Evolutionary conservation across 2,797 vertebrate species (phyloP).

Genomic region (Enteromius radiatus): DNA sequence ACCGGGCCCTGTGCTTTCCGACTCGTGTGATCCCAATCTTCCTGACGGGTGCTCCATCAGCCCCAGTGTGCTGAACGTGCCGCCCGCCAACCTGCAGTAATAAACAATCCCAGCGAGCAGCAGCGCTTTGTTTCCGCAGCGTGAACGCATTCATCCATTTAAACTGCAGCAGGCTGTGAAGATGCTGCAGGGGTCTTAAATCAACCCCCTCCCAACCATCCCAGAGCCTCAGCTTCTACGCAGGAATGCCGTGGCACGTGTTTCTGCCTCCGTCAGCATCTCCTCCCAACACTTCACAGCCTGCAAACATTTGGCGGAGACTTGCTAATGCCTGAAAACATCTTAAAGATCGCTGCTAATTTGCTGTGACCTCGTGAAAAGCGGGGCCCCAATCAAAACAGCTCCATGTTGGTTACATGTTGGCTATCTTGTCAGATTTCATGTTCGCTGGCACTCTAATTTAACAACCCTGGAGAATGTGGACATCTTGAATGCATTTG

Average conservation of each 20-base stretch:
- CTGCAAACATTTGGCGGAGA: background rate
- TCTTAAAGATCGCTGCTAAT: constrained; percentile 50
- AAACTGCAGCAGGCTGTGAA: constrained; percentile 48
- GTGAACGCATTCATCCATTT: constrained; percentile 32
- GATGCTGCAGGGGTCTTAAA: constrained; percentile 52
- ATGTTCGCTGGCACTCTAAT: constrained; percentile 39
- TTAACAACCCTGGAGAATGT: constrained; percentile 41
- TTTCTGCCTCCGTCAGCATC: constrained; percentile 45
- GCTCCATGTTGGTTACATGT: constrained; percentile 30
- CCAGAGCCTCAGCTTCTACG: background rate
- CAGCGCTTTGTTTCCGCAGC: constrained; percentile 42
- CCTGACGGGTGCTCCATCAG: constrained; percentile 45
- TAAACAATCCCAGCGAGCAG: constrained; percentile 35
- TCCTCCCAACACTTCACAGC: constrained; percentile 8
- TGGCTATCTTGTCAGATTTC: constrained; percentile 43
- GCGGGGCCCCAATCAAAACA: constrained; percentile 17
- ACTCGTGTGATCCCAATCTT: constrained; percentile 13
- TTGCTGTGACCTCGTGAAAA: constrained; percentile 58
- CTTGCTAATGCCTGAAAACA: constrained; percentile 41
- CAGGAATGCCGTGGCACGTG: constrained; percentile 41
- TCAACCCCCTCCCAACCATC: constrained; percentile 46
- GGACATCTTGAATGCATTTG: constrained; percentile 55
- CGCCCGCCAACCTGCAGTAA: constrained; percentile 39
- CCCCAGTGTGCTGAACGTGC: constrained; percentile 30
- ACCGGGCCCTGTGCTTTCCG: constrained; percentile 25